Evolutionary conservation across 2,888 invertebrate species (phyloP).

Genomic region (Pseudeuparius sepicola): DNA sequence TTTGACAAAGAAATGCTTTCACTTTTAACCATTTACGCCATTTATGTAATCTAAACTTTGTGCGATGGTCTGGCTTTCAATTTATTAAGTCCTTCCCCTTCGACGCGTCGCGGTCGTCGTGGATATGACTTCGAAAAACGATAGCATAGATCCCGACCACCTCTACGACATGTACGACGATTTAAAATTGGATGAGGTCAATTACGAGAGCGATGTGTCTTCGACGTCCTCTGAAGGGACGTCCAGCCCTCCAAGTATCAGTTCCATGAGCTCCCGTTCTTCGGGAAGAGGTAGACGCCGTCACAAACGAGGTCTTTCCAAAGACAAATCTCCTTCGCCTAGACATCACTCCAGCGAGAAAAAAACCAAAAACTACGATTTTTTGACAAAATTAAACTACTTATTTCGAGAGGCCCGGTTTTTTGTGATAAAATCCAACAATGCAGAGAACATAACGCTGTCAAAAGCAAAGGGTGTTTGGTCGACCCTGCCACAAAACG

Average conservation of each 20-base stretch:
- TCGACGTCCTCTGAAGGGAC: slow-evolving; percentile 62
- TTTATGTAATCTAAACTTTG: no score
- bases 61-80: no score
- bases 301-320: slow-evolving; percentile 45
- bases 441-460: slow-evolving; percentile 89
- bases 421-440: slow-evolving; percentile 96
- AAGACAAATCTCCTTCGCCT: slow-evolving; percentile 35
- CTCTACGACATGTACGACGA: slow-evolving; percentile 65
- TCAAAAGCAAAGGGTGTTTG: slow-evolving; percentile 95
- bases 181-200: slow-evolving; percentile 64
- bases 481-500: slow-evolving; percentile 96
- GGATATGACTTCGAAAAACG: slow-evolving; percentile 36
- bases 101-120: no score
- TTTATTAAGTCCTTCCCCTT: no score
- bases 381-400: slow-evolving; percentile 83
- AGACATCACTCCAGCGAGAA: slow-evolving; percentile 37
- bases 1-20: no score
- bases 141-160: slow-evolving; percentile 38
- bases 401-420: slow-evolving; percentile 89
- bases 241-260: slow-evolving; percentile 66
- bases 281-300: slow-evolving; percentile 46
- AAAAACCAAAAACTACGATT: slow-evolving; percentile 65
- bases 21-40: no score
- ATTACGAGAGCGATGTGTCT: slow-evolving; percentile 84
- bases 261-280: slow-evolving; percentile 64